Base-by-base conservation (phyloP, 23 tunicate species). In the Ascidia mentula region DNA sequence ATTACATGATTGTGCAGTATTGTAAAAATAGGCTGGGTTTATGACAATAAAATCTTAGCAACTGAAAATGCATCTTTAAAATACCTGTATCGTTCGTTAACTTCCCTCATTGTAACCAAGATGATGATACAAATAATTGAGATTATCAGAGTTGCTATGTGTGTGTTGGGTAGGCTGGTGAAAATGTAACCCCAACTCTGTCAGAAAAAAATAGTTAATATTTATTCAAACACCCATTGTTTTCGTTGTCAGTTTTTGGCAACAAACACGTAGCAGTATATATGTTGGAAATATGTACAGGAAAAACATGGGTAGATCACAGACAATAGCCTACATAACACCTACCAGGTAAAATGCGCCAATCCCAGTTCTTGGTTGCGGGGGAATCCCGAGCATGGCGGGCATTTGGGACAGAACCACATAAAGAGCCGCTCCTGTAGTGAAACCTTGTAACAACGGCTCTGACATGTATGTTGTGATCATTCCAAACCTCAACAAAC, bases 171-270 rank as follows among this genome's bases (percentile, higher is more conserved):
- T 18, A 92, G 69, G 32, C 45, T 72, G 32, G 69, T 76, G 60
- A 92, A 92, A 15, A 92, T 87, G 13, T 92, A 92, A 32, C 88
- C 40, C 97, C 97, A 92, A 36, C 80, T 80, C 97, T 92, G 53
- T 42, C 18, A 73, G 36, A 36, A 74, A 30, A 70, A 32, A 3
- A n/a, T n/a, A n/a, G n/a, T n/a, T n/a, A n/a, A n/a, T n/a, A n/a
- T n/a, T n/a, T n/a, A n/a, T n/a, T n/a, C n/a, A n/a, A n/a, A n/a
- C n/a, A n/a, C n/a, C n/a, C n/a, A n/a, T n/a, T n/a, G n/a, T n/a
- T n/a, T n/a, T n/a, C n/a, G n/a, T n/a, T n/a, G n/a, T n/a, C n/a
- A n/a, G n/a, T n/a, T n/a, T n/a, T n/a, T n/a, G n/a, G n/a, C n/a
- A n/a, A n/a, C n/a, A n/a, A n/a, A n/a, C n/a, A n/a, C n/a, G n/a